Conservation (phyloP, 2,797 vertebrate genomes). For the Gymnothorax javanicus region DNA sequence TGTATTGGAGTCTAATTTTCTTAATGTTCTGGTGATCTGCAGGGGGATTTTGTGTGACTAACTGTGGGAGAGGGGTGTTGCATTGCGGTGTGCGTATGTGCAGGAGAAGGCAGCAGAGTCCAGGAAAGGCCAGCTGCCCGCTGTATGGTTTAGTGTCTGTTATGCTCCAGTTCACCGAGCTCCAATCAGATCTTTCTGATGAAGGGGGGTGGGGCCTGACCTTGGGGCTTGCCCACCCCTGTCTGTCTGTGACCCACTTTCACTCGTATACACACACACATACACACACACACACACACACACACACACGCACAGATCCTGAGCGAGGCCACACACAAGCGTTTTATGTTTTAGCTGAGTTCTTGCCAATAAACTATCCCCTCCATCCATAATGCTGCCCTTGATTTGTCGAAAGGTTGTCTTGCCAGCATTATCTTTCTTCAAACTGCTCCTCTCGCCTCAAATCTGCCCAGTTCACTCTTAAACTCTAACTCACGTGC, state of each 20-base stretch:
- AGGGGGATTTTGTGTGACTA: background rate
- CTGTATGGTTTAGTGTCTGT: background rate
- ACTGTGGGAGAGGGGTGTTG: background rate
- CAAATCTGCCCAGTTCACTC: background rate
- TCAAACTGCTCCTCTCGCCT: background rate
- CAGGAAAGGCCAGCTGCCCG: background rate
- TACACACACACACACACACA: background rate
- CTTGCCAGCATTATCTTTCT: conserved; percentile 22
- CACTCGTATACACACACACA: background rate
- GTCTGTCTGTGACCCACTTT: conserved; percentile 15
- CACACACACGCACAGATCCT: background rate
- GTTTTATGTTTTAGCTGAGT: background rate
- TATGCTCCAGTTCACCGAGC: background rate
- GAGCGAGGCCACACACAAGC: background rate
- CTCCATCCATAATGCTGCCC: background rate
- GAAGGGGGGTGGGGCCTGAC: conserved; percentile 6
- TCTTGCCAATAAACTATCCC: background rate
- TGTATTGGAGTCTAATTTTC: background rate
- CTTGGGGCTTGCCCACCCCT: background rate
- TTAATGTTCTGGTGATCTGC: background rate
- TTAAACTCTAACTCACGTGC: background rate
- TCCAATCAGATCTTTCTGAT: conserved; percentile 9
- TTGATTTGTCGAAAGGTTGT: conserved; percentile 31
- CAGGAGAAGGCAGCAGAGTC: conserved; percentile 1
- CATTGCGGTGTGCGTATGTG: background rate